Conservation (phyloP, 1,140 invertebrate genomes). For the Drosophila malerkotliana region DNA sequence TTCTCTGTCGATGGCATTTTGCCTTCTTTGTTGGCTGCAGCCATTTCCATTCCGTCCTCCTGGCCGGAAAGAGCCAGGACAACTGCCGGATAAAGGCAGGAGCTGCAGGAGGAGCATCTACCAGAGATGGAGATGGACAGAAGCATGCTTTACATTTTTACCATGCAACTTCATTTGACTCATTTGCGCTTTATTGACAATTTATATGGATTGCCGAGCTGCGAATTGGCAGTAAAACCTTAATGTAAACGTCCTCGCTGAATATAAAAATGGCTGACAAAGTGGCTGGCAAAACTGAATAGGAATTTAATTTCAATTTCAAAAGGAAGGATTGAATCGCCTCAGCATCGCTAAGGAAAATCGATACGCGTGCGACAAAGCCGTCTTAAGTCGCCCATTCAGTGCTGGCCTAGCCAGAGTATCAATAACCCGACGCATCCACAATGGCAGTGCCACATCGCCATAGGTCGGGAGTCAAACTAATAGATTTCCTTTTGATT, state of each 20-base stretch:
- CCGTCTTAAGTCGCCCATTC: conserved; percentile 20
- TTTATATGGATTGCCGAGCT: conserved; percentile 46
- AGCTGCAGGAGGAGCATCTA: neutral
- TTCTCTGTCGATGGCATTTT: conserved; percentile 16
- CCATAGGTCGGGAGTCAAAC: conserved; percentile 19
- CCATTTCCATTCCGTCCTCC: conserved; percentile 30
- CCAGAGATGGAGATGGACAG: neutral
- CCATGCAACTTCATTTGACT: conserved; percentile 43
- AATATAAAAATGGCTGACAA: conserved; percentile 30
- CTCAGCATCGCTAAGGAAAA: neutral
- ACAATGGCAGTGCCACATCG: conserved; percentile 11
- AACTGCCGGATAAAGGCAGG: neutral
- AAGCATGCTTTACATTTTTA: conserved; percentile 50
- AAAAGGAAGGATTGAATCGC: conserved; percentile 9
- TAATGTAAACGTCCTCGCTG: conserved; percentile 29
- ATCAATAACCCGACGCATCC: conserved; percentile 7
- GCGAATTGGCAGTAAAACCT: conserved; percentile 23
- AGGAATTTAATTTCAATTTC: conserved; percentile 45
- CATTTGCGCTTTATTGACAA: conserved; percentile 58
- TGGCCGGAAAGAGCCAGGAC: conserved; percentile 13
- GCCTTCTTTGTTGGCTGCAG: conserved; percentile 20
- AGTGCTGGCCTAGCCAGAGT: neutral
- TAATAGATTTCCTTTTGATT: conserved; percentile 42
- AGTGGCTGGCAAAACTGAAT: conserved; percentile 27
- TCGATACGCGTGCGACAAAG: neutral